Conservation (phyloP, 2,113 vertebrate genomes). For the Strix uralensis region DNA sequence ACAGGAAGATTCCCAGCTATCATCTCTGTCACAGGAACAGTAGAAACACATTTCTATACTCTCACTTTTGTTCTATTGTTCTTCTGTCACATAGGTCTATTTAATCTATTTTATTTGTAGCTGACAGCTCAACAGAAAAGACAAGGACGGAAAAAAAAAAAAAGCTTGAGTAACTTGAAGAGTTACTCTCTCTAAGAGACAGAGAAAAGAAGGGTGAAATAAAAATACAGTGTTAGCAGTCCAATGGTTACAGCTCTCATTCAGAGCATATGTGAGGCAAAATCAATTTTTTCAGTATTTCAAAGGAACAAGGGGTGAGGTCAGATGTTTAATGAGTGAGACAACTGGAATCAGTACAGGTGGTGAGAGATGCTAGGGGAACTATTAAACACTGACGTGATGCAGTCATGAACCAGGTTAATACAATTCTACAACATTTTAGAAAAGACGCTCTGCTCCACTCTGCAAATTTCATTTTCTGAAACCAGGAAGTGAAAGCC, state of each 20-base stretch:
- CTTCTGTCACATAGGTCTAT: neutral
- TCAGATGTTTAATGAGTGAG: neutral
- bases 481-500: neutral
- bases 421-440: neutral
- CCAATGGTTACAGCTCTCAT: neutral
- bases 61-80: neutral
- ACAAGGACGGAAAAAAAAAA: accelerated
- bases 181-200: neutral
- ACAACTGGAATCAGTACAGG: neutral
- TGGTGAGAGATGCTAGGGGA: neutral
- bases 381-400: neutral
- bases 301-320: neutral
- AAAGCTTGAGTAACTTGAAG: neutral
- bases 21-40: neutral
- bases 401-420: neutral
- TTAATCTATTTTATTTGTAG: neutral
- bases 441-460: neutral
- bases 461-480: neutral
- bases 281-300: neutral
- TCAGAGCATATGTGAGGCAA: neutral
- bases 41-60: neutral
- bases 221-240: neutral
- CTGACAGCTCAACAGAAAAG: neutral
- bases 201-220: neutral
- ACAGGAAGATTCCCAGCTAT: neutral